Percentiles rank a stretch among this genome's conserved stretches.
phyloP scores from a whole-genome alignment of 2,797 vertebrate genomes.

The Rhabdomys pumilio region DNA sequence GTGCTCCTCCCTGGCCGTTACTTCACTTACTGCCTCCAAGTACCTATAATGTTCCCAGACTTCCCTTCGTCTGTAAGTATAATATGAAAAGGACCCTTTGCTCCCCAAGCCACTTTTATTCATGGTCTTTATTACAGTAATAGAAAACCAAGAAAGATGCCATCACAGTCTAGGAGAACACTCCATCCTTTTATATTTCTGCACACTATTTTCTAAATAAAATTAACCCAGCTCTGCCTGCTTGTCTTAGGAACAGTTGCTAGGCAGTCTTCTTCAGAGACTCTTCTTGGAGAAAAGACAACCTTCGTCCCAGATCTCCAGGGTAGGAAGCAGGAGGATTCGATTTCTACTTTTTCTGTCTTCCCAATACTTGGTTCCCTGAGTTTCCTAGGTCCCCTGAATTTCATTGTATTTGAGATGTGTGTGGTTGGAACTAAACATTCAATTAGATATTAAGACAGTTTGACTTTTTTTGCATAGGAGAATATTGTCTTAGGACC shows the following conservation, averaged over 20 bases:
- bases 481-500: not conserved
- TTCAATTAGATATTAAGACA: not conserved
- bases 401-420: not conserved
- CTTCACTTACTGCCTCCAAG: too few relatives aligned
- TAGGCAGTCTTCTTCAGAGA: not conserved
- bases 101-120: not conserved
- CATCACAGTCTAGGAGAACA: not conserved
- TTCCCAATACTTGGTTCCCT: not conserved
- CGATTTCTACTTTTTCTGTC: not conserved
- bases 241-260: conserved; percentile 5
- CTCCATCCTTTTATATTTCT: not conserved
- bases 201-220: not conserved
- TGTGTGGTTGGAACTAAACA: not conserved
- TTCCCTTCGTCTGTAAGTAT: not conserved
- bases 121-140: not conserved
- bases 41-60: not conserved
- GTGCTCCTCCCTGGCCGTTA: too few relatives aligned
- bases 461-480: not conserved
- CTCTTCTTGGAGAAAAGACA: not conserved
- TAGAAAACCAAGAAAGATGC: not conserved
- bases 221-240: not conserved
- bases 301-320: not conserved
- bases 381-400: not conserved
- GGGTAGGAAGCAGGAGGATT: not conserved
- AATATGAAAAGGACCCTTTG: not conserved